Percentiles rank a stretch among this genome's conserved stretches.
Evolutionary conservation across 2,888 invertebrate genomes (phyloP).

Genomic region (Lymantria monacha): DNA sequence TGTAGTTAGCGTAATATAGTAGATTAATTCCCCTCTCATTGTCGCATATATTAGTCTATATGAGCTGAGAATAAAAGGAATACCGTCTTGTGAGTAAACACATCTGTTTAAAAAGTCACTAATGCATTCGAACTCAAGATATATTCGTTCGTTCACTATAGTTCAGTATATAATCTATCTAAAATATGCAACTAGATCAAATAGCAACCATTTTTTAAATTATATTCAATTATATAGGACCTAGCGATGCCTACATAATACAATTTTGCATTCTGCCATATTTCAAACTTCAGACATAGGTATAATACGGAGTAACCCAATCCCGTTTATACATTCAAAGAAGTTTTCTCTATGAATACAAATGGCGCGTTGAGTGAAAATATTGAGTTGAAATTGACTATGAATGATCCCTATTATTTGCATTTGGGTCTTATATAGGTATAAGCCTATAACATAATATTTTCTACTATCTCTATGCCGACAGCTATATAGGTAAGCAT

Average conservation of each 20-base stretch:
- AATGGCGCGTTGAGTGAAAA: constrained; percentile 60
- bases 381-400: constrained; percentile 58
- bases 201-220: too few species aligned
- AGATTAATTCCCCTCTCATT: too few species aligned
- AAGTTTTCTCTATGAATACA: constrained; percentile 66
- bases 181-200: too few species aligned
- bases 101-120: too few species aligned
- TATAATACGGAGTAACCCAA: constrained; percentile 57
- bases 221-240: too few species aligned
- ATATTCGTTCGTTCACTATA: too few species aligned
- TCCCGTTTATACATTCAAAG: constrained; percentile 64
- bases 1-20: too few species aligned
- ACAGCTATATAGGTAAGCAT: neutral
- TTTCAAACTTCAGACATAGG: constrained; percentile 53
- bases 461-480: neutral
- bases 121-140: too few species aligned
- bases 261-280: constrained; percentile 12
- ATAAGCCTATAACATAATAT: neutral
- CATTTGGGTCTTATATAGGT: constrained; percentile 8
- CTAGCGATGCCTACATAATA: neutral
- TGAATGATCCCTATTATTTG: constrained; percentile 46
- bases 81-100: too few species aligned
- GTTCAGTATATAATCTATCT: too few species aligned
- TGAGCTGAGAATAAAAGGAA: too few species aligned
- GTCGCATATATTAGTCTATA: too few species aligned